Conservation (phyloP, 2,113 vertebrate genomes). For the Orthonyx spaldingii region DNA sequence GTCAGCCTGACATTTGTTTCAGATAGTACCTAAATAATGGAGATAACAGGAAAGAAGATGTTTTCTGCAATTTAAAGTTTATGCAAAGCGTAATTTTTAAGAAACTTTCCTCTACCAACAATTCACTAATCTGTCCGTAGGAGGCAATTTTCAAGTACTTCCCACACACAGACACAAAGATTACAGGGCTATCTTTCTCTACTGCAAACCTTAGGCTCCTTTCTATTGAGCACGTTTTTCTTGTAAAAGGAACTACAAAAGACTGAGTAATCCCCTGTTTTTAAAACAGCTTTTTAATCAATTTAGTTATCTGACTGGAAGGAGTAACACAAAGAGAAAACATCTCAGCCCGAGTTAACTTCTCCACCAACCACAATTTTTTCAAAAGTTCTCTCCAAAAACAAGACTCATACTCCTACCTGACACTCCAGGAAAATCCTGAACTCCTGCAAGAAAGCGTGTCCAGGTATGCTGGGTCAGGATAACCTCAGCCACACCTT, state of each 20-base stretch:
- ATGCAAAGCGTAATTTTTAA: constrained; percentile 14
- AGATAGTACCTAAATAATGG: neutral
- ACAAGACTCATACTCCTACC: neutral
- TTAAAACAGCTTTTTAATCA: constrained; percentile 63
- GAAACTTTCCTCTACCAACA: neutral
- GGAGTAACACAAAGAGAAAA: constrained; percentile 55
- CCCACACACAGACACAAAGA: constrained; percentile 20
- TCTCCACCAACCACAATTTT: constrained; percentile 22
- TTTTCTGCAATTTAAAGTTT: constrained; percentile 5
- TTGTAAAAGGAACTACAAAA: constrained; percentile 49
- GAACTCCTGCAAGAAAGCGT: neutral
- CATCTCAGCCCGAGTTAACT: constrained; percentile 20
- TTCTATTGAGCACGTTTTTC: neutral
- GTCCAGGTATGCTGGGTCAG: neutral
- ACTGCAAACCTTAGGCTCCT: neutral
- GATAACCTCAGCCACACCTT: neutral
- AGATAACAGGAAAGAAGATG: neutral
- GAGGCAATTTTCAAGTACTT: constrained; percentile 47
- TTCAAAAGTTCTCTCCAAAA: neutral
- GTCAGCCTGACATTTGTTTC: constrained; percentile 2
- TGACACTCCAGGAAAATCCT: neutral
- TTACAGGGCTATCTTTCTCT: constrained; percentile 12
- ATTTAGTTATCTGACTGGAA: constrained; percentile 43
- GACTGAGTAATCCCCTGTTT: constrained; percentile 55
- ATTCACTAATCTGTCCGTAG: constrained; percentile 30